Base-by-base conservation (phyloP, 2,113 vertebrate species). In the Rhegmatorhina hoffmannsi region DNA sequence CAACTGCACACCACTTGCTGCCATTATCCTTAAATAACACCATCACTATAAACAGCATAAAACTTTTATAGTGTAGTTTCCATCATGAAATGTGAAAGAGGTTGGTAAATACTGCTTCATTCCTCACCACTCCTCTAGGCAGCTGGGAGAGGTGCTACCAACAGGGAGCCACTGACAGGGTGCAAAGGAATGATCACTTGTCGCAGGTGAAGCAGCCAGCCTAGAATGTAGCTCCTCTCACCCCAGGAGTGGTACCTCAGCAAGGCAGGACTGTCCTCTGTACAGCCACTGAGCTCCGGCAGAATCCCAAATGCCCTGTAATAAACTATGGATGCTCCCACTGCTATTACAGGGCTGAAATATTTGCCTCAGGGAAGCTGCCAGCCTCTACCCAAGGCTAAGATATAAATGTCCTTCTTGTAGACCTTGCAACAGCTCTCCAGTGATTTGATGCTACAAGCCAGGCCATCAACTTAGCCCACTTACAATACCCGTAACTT, bases 11-110 rank as follows among this genome's bases (percentile, higher is more conserved):
- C 36, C 49, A 12, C 62, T 85, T 25, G 28, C 78, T 93, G 78
- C 67, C 79, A 23, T 69, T 85, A 88, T n/a, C 85, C 82, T 82
- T 79, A 44, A 91, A 44, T 82, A 94, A 90, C 70, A 62, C 36
- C 38, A 64, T 44, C 49, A 7, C 63, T 80, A 73, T 46, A 53
- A 91, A 53, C 25, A 62, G 44, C 17, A 24, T 28, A 28, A 2
- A 10, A 9, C 29, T 75, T 91, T 56, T 60, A 56, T 8, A 75
- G 69, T 3, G 24, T 15, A 44, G 53, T 49, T 64, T 85, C 66
- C 36, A 82, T 68, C 34, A 72, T 50, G 59, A 17, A 89, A 84
- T 3, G 12, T 40, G 34, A 72, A 81, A 78, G 60, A 74, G 86
- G 33, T 26, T 89, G 73, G 44, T 87, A 74, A 92, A 82, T 29